These are phyloP conservation scores for Drepanosiphum platanoidis DNA, from an alignment of 2,888 invertebrate genomes.

Conservation along the genomic window DNA sequence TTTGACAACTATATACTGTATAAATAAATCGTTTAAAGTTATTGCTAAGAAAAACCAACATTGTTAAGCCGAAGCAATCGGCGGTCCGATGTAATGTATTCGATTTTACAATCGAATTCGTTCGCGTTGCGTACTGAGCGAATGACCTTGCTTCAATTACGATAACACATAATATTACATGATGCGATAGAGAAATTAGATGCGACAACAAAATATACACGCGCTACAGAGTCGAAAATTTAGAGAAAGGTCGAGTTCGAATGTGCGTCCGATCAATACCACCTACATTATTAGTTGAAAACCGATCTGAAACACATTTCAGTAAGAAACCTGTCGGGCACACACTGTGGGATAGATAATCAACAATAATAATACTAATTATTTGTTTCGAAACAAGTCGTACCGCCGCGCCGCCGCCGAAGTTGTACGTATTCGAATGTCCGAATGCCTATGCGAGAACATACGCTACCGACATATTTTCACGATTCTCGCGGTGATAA, in stretches of 20 bases:
- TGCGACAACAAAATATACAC: not conserved
- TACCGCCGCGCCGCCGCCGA: too few species aligned
- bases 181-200: not conserved
- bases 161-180: not conserved
- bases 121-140: not conserved
- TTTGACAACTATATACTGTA: too few species aligned
- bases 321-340: constrained; percentile 1
- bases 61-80: too few species aligned
- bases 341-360: not conserved
- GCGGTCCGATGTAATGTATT: not conserved
- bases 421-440: not conserved
- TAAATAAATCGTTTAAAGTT: too few species aligned
- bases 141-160: not conserved
- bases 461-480: too few species aligned
- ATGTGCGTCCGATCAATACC: not conserved
- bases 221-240: not conserved
- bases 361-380: not conserved
- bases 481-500: not conserved
- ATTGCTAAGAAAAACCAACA: too few species aligned
- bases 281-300: not conserved
- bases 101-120: not conserved
- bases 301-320: not conserved
- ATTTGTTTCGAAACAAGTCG: not conserved
- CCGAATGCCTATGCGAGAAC: too few species aligned
- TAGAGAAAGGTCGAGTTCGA: constrained; percentile 6